phyloP scores from a whole-genome alignment of 2,113 vertebrate genomes.

The Oreocharis arfaki region DNA sequence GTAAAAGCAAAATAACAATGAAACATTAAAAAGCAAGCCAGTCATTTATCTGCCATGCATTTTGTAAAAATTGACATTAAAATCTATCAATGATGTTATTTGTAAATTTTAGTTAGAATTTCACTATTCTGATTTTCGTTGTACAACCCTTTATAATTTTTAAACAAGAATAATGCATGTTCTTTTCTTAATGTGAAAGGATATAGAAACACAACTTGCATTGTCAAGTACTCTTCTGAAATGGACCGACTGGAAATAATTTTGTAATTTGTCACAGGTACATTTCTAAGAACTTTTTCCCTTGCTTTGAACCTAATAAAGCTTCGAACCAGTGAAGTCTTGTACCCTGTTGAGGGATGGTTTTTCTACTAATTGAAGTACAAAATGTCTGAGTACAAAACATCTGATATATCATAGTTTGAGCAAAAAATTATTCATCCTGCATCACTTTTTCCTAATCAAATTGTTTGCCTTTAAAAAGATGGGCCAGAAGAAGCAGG shows the following conservation, averaged over 20 bases:
- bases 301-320: neutral
- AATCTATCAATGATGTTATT: neutral
- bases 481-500: neutral
- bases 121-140: neutral
- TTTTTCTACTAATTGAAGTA: neutral
- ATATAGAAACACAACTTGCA: neutral
- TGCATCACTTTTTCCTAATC: neutral
- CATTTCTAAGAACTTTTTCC: neutral
- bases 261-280: neutral
- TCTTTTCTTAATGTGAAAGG: neutral
- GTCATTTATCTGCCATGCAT: neutral
- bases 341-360: neutral
- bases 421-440: neutral
- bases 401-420: neutral
- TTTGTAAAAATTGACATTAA: neutral
- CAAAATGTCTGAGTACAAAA: neutral
- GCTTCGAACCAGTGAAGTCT: neutral
- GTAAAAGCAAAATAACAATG: neutral
- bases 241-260: neutral
- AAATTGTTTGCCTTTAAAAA: neutral
- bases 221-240: neutral
- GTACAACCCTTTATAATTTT: neutral
- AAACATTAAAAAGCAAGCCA: neutral
- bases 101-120: neutral
- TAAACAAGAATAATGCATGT: neutral